A percentile compares a stretch with the other conserved stretches of the same genome.
Evolutionary conservation across 2,888 invertebrate genomes (phyloP).

Genomic region (Luperina nickerlii): DNA sequence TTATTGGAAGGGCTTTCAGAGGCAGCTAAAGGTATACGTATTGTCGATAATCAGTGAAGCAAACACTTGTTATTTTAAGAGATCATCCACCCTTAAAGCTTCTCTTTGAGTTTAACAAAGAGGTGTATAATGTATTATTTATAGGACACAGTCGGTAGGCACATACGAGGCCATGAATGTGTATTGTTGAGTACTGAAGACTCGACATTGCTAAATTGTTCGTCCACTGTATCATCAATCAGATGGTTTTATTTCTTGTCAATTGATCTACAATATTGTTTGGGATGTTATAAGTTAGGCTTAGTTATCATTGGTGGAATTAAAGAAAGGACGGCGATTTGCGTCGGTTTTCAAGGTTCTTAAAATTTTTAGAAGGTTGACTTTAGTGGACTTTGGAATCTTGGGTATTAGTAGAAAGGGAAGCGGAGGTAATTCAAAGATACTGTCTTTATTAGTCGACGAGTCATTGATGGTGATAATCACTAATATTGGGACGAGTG

Average conservation of each 20-base stretch:
- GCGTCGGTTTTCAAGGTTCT: conserved; percentile 41
- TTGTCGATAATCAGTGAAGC: conserved; percentile 91
- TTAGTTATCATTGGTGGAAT: conserved; percentile 57
- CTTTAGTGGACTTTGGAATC: background rate
- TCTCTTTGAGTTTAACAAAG: conserved; percentile 86
- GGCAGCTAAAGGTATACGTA: conserved; percentile 89
- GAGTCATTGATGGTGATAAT: background rate
- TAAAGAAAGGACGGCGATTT: conserved; percentile 47
- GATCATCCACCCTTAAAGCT: conserved; percentile 90
- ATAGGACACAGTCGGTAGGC: conserved; percentile 89
- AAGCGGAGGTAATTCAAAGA: background rate
- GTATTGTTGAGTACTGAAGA: conserved; percentile 71
- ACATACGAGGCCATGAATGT: conserved; percentile 81
- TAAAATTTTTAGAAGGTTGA: background rate
- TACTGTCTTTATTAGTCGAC: background rate
- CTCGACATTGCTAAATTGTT: conserved; percentile 79
- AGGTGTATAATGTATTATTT: conserved; percentile 90
- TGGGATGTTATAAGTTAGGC: conserved; percentile 68
- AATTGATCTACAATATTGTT: conserved; percentile 79
- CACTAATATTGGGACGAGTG: background rate
- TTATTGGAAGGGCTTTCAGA: conserved; percentile 84
- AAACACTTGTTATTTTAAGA: conserved; percentile 91
- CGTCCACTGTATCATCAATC: conserved; percentile 83
- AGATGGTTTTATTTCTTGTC: conserved; percentile 80
- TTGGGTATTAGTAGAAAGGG: background rate